Percentiles rank a stretch among this genome's conserved stretches.
These are phyloP conservation scores for Callaeas wilsoni DNA, from an alignment of 2,113 vertebrate species.

Conservation along the genomic window DNA sequence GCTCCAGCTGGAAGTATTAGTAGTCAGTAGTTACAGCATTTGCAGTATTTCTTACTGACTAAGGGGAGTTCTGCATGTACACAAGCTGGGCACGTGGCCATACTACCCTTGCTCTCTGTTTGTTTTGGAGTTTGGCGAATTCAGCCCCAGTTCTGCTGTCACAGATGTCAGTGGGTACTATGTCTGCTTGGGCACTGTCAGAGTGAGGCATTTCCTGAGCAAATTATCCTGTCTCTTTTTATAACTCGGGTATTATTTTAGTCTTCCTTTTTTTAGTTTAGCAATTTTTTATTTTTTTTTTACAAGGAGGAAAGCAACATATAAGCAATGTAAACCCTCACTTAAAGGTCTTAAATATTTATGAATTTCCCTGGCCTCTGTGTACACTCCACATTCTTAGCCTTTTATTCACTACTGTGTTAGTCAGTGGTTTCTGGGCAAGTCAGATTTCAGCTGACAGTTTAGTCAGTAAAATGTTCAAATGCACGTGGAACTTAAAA, in stretches of 20 bases:
- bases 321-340: neutral
- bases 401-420: neutral
- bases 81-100: neutral
- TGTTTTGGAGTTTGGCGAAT: neutral
- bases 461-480: neutral
- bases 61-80: neutral
- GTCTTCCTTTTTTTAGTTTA: neutral
- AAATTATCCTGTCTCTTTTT: neutral
- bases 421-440: neutral
- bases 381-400: neutral
- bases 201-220: neutral
- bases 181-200: fast-evolving
- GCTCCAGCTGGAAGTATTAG: neutral
- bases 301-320: neutral
- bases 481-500: neutral
- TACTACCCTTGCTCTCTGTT: neutral
- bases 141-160: neutral
- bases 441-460: neutral
- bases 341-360: slow-evolving; percentile 9
- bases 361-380: neutral
- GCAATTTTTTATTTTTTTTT: neutral
- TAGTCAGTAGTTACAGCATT: neutral
- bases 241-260: neutral
- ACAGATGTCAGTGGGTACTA: neutral
- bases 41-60: neutral